Percentiles rank a stretch among this genome's conserved stretches.
Conservation (phyloP, 1,140 invertebrate genomes). For the Penaeus indicus region DNA sequence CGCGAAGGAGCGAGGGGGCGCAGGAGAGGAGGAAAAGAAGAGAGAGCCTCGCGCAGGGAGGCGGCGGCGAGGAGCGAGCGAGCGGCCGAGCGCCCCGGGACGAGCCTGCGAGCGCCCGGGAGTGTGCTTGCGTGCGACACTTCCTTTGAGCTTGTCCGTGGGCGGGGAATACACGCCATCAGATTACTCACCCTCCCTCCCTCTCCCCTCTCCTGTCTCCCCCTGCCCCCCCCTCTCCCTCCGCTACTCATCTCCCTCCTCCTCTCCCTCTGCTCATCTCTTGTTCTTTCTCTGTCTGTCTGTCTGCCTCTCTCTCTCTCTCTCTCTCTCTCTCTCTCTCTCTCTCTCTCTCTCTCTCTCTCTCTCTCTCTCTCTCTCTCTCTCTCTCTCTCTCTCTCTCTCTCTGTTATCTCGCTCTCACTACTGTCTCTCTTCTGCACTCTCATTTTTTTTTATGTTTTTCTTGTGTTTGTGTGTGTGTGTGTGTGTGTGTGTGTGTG, state of each 20-base stretch:
- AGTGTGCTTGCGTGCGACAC: no score
- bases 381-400: slow-evolving; percentile 46
- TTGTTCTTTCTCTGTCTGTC: no score
- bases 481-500: no score
- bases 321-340: no score
- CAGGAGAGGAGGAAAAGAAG: neutral
- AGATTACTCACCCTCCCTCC: neutral
- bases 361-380: slow-evolving; percentile 28
- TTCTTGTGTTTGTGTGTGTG: no score
- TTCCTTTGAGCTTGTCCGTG: no score
- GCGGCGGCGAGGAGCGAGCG: slow-evolving; percentile 15
- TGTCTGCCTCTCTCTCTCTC: no score
- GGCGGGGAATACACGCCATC: neutral
- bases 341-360: neutral
- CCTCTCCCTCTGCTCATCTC: no score
- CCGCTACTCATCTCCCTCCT: neutral
- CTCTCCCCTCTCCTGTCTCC: neutral
- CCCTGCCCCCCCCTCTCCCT: no score
- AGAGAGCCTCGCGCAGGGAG: neutral
- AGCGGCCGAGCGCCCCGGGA: neutral
- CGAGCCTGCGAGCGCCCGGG: neutral
- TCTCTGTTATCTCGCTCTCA: slow-evolving; percentile 1
- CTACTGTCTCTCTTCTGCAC: no score
- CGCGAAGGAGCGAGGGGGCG: neutral
- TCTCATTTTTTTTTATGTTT: no score